phyloP scores from a whole-genome alignment of 2,797 vertebrate species.

The Anas acuta region DNA sequence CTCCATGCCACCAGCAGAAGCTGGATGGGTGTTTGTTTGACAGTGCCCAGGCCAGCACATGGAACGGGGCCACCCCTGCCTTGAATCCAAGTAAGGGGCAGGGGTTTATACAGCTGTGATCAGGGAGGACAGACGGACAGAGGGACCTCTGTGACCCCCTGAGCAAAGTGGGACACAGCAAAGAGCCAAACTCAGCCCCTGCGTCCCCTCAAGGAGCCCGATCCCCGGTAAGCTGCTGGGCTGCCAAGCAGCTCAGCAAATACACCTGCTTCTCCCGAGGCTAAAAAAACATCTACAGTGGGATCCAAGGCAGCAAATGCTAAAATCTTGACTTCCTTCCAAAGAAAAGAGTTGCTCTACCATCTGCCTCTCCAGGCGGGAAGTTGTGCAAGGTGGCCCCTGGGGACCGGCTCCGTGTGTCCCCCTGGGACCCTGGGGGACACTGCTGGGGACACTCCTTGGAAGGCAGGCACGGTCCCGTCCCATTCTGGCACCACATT shows the following conservation, averaged over 20 bases:
- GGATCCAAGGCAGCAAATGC: neutral
- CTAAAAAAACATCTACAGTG: neutral
- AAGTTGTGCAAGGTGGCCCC: neutral
- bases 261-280: neutral
- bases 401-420: neutral
- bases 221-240: neutral
- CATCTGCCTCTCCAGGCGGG: neutral
- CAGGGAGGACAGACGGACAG: accelerated
- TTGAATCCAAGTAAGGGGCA: neutral
- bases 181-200: neutral
- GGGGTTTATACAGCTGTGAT: neutral
- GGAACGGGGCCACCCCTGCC: neutral
- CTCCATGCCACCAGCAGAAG: neutral
- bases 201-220: neutral
- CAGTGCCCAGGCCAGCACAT: accelerated
- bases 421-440: neutral
- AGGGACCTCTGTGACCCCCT: neutral
- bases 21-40: neutral
- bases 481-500: accelerated
- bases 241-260: neutral
- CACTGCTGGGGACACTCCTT: too few relatives aligned
- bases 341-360: neutral
- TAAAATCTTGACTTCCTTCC: conserved; percentile 17
- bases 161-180: neutral
- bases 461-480: neutral